phyloP scores from a whole-genome alignment of 2,888 invertebrate genomes.

The Bellardia pandia region DNA sequence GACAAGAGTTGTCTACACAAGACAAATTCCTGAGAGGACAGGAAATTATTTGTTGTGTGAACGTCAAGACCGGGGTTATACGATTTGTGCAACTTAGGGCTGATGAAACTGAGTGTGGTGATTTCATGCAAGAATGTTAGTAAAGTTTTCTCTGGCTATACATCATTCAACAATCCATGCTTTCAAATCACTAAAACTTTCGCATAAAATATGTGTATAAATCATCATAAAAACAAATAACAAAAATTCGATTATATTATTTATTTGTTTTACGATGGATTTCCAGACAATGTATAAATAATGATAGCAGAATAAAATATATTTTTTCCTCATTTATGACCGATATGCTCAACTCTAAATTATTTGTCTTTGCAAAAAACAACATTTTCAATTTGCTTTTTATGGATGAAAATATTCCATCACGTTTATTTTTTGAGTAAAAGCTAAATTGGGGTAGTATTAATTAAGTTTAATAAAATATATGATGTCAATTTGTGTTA shows the following conservation, averaged over 20 bases:
- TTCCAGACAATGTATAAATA: slow-evolving; percentile 49
- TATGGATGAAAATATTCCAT: slow-evolving; percentile 57
- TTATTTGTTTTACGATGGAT: slow-evolving; percentile 42
- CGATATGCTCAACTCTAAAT: slow-evolving; percentile 39
- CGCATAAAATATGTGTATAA: slow-evolving; percentile 12
- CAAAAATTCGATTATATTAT: slow-evolving; percentile 22
- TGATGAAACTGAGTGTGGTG: no score
- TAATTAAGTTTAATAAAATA: neutral
- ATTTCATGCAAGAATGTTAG: no score
- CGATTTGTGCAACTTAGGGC: no score
- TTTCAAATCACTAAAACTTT: slow-evolving; percentile 3
- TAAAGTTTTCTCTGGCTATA: no score
- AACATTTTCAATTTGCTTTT: neutral
- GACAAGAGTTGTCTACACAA: no score
- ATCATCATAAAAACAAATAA: slow-evolving; percentile 24
- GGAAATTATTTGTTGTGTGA: no score
- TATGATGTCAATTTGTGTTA: neutral
- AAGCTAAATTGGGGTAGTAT: slow-evolving; percentile 49
- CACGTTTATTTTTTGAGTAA: slow-evolving; percentile 27
- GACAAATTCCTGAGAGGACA: no score
- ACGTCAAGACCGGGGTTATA: no score
- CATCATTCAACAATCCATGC: neutral
- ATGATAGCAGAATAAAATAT: slow-evolving; percentile 22
- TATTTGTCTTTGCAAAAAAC: slow-evolving; percentile 34
- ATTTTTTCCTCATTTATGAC: slow-evolving; percentile 28